Base-by-base conservation (phyloP, 1,140 invertebrate genomes). In the Helicoverpa armigera region DNA sequence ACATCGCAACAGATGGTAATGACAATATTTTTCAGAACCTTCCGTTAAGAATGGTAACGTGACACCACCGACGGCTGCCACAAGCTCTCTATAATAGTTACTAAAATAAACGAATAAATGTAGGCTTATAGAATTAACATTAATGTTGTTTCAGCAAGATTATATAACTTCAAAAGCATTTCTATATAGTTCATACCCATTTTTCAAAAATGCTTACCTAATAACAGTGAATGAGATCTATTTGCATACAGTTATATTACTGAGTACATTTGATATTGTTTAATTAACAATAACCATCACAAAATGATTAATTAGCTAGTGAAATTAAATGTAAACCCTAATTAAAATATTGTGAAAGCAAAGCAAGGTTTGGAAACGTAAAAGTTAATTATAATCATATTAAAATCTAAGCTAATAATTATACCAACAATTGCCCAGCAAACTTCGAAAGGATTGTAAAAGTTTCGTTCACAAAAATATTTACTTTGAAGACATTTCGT, bases 41-140 rank as follows among this genome's bases (percentile, higher is more conserved):
- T 58, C 76, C 76, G 61, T 79, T 82, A 85, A 83, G 85, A 90
- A 89, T 90, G 92, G 92, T 94, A 94, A 94, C 92, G 88, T 90
- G 90, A 92, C 89, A 91, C 92, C 93, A 94, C 93, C 93, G 87
- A 94, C 90, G 91, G 91, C 93, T 91, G 91, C 88, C 89, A 90
- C 87, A 88, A 88, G 83, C 82, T 86, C 79, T 85, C 83, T 90
- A 76, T 74, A 56, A 50, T 76, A 90, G 82, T 80, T 85, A 83
- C 87, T 90, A 86, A 83, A 84, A 79, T 81, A 83, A 77, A 43
- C 35, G 35, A 77, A 77, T 67, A 65, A 54, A 50, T 70, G 61
- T 63, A 79, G 76, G 16, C n/a, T 53, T 56, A 56, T 5, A 75
- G 43, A 75, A 79, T 79, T 70, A 79, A 79, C 53, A 61, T 61